Conservation (phyloP, 2,113 vertebrate species). For the Capricornis sumatraensis region DNA sequence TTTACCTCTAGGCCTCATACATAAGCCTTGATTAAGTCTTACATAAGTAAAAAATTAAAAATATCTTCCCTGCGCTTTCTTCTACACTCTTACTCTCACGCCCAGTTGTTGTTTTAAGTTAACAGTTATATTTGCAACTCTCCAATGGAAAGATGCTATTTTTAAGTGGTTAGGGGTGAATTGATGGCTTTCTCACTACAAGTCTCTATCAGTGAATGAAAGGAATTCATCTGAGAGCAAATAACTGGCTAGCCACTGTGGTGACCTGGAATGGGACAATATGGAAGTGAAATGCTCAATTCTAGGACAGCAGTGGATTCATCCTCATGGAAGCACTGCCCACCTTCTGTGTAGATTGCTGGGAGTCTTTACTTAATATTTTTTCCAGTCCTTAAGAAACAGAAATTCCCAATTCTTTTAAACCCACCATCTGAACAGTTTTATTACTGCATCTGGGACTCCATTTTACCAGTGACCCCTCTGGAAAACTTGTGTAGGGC, state of each 20-base stretch:
- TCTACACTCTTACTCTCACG: neutral
- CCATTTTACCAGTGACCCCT: neutral
- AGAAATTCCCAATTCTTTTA: neutral
- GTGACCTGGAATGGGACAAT: neutral
- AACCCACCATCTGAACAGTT: neutral
- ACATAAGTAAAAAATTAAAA: neutral
- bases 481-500: neutral
- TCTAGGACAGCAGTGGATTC: neutral
- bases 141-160: neutral
- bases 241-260: neutral
- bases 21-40: neutral
- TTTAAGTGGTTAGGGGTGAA: neutral
- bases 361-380: neutral
- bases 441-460: neutral
- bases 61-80: neutral
- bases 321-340: neutral
- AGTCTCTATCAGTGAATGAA: neutral
- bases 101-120: neutral
- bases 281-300: neutral
- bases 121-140: neutral
- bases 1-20: neutral
- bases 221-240: neutral
- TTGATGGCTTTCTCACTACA: slow-evolving; percentile 27
- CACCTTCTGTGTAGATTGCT: neutral
- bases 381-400: neutral